These are phyloP conservation scores for Geodia barretti DNA, from an alignment of 37 sponge, comb jelly and placozoan species.

Conservation along the genomic window DNA sequence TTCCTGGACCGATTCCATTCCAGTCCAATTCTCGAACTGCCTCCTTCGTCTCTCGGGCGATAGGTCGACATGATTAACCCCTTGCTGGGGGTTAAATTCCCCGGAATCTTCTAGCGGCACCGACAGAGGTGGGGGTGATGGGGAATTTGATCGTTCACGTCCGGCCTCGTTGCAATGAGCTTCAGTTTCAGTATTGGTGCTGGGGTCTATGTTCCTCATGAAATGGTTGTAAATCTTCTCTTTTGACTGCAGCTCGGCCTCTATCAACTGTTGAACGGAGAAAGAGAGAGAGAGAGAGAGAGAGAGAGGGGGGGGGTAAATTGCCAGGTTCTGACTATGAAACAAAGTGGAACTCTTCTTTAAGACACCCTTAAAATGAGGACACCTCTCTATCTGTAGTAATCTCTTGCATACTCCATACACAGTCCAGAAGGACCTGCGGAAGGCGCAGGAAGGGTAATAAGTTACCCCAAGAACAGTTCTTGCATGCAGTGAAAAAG, in stretches of 20 bases:
- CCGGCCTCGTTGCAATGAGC: no score
- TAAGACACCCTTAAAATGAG: no score
- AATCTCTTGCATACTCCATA: no score
- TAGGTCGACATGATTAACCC: neutral
- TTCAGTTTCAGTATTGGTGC: neutral
- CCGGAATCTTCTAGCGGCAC: neutral
- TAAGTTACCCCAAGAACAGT: no score
- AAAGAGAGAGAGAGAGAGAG: neutral
- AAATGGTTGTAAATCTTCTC: conserved; percentile 34
- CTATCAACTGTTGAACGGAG: neutral
- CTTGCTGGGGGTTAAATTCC: neutral
- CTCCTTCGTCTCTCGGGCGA: neutral
- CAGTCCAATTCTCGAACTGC: neutral
- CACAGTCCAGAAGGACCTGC: no score
- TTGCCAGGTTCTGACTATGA: no score
- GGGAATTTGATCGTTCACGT: neutral
- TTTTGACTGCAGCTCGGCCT: conserved; percentile 20
- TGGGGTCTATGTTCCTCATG: conserved; percentile 1
- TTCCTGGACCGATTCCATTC: neutral
- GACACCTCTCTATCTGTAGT: no score
- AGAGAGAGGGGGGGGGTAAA: neutral
- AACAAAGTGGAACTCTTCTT: no score
- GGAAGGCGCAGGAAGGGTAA: no score
- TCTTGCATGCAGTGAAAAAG: no score
- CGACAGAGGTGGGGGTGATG: neutral